Evolutionary conservation across 2,797 vertebrate species (phyloP).

Genomic region (Myotis vivesi): DNA sequence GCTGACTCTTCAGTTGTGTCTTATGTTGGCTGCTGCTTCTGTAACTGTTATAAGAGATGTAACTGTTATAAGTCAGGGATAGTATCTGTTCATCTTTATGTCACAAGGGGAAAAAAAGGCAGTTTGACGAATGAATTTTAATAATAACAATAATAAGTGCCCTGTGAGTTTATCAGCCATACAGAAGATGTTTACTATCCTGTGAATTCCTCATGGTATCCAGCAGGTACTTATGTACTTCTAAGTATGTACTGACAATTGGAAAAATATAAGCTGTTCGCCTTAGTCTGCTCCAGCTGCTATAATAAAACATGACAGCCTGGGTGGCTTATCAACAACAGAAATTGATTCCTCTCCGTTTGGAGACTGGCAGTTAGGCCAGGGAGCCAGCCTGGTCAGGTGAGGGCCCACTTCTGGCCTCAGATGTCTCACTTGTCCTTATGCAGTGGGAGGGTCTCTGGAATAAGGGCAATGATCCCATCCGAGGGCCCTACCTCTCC

Average conservation of each 20-base stretch:
- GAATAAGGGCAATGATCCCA: not conserved
- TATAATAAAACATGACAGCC: not conserved
- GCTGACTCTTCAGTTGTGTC: not conserved
- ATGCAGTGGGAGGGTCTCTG: rapidly evolving
- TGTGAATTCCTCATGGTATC: not conserved
- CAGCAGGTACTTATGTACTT: not conserved
- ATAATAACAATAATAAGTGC: not conserved
- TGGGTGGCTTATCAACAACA: too few species aligned
- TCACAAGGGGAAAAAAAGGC: not conserved
- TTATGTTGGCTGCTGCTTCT: too few species aligned
- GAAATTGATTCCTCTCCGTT: not conserved
- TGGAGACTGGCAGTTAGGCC: too few species aligned
- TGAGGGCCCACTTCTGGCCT: not conserved
- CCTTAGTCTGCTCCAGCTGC: too few species aligned
- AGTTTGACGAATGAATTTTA: too few species aligned
- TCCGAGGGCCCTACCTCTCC: rapidly evolving
- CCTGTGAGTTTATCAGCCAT: not conserved
- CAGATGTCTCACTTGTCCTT: rapidly evolving
- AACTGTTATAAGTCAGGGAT: not conserved
- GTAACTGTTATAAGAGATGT: not conserved
- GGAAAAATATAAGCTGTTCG: not conserved
- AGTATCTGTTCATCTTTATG: not conserved
- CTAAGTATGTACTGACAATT: not conserved
- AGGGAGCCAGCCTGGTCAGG: not conserved
- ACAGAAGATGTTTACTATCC: rapidly evolving